A percentile compares a stretch with the other conserved stretches of the same genome.
Conservation (phyloP, 1,140 invertebrate species). For the Aphelenchoides avenae region DNA sequence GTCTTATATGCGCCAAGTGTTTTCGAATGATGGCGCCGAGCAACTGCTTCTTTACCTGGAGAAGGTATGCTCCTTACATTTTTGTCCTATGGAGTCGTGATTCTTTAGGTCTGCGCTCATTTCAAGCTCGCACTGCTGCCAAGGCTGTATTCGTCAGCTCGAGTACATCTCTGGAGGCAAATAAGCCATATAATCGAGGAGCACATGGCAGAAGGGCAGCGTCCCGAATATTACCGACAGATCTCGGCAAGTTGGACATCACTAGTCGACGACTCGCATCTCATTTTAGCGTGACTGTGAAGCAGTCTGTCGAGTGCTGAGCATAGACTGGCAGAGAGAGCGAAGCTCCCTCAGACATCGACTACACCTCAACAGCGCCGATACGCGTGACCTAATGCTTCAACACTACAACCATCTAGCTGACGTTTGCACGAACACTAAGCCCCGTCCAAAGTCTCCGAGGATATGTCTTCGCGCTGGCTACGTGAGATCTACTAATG, state of each 20-base stretch:
- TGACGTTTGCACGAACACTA: too few relatives aligned
- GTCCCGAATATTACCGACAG: constrained; percentile 24
- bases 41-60: too few relatives aligned
- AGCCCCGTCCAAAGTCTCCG: too few relatives aligned
- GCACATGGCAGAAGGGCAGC: constrained; percentile 21
- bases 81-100: too few relatives aligned
- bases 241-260: constrained; percentile 9
- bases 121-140: constrained; percentile 21
- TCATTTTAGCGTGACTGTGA: constrained; percentile 30
- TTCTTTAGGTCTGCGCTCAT: constrained; percentile 32
- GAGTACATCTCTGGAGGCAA: constrained; percentile 18
- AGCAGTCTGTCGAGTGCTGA: constrained; percentile 20
- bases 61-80: too few relatives aligned
- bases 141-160: constrained; percentile 21
- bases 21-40: constrained; percentile 19
- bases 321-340: constrained; percentile 23
- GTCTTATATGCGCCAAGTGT: constrained; percentile 19
- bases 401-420: too few relatives aligned
- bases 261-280: background rate
- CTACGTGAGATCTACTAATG: constrained; percentile 29
- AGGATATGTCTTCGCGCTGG: constrained; percentile 17
- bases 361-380: background rate
- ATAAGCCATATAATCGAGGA: constrained; percentile 16
- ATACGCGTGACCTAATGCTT: background rate
- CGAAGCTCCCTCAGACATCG: constrained; percentile 17